Evolutionary conservation across 2,888 invertebrate genomes (phyloP).

Genomic region (Athrips mouffetella): DNA sequence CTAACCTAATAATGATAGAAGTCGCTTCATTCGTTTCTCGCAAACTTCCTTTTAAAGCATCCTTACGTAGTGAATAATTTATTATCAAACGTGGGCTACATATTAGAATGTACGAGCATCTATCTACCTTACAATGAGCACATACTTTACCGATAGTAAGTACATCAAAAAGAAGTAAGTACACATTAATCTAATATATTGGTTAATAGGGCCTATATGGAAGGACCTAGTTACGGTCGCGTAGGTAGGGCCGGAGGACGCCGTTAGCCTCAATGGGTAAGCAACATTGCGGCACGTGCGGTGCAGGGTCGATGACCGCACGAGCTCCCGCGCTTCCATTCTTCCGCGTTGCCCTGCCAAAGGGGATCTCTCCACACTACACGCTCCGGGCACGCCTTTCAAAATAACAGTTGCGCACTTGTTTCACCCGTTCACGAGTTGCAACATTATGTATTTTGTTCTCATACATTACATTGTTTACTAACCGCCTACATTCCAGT

Average conservation of each 20-base stretch:
- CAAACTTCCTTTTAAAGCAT: too few relatives aligned
- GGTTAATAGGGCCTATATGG: background rate
- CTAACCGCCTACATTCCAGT: background rate
- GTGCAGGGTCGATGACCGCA: constrained; percentile 22
- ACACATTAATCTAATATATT: background rate
- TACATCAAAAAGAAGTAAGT: too few relatives aligned
- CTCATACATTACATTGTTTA: background rate
- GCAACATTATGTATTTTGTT: background rate
- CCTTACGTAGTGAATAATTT: too few relatives aligned
- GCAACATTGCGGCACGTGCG: constrained; percentile 22
- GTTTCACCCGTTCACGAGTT: background rate
- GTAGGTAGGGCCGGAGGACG: constrained; percentile 7
- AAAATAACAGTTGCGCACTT: constrained; percentile 7
- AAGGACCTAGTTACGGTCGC: background rate
- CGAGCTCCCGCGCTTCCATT: constrained; percentile 10
- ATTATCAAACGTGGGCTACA: too few relatives aligned
- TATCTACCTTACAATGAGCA: too few relatives aligned
- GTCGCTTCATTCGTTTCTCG: too few relatives aligned
- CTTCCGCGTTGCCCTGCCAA: constrained; percentile 15
- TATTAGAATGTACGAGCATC: too few relatives aligned
- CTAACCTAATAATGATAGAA: too few relatives aligned
- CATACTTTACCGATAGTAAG: too few relatives aligned
- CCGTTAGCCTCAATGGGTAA: constrained; percentile 16
- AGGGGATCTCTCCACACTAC: background rate
- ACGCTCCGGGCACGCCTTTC: constrained; percentile 6